A percentile compares a stretch with the other conserved stretches of the same genome.
Conservation (phyloP, 2,113 vertebrate species). For the Pao palembangensis region DNA sequence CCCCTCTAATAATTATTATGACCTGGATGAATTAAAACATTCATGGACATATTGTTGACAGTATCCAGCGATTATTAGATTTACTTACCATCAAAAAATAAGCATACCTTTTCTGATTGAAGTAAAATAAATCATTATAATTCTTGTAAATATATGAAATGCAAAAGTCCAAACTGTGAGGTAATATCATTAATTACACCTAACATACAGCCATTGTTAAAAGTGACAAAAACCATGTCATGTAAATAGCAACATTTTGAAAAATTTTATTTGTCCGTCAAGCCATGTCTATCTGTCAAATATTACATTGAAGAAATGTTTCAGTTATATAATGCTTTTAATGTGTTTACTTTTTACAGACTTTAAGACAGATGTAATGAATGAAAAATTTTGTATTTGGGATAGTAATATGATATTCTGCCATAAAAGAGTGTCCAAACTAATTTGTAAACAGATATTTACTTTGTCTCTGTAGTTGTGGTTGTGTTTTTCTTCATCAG, state of each 20-base stretch:
- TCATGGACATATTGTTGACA: no score
- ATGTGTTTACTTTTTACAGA: slow-evolving; percentile 58
- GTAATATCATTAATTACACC: slow-evolving; percentile 38
- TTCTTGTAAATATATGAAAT: slow-evolving; percentile 42
- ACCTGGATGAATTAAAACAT: no score
- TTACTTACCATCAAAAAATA: not conserved
- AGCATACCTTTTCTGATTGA: not conserved
- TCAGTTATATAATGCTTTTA: slow-evolving; percentile 58
- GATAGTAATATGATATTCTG: slow-evolving; percentile 46
- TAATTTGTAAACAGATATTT: slow-evolving; percentile 39
- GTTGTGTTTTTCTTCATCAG: slow-evolving; percentile 47
- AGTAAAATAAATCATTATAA: slow-evolving; percentile 7
- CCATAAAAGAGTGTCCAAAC: slow-evolving; percentile 41
- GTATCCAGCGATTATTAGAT: no score
- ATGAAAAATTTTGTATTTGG: slow-evolving; percentile 47
- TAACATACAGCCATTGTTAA: slow-evolving; percentile 7
- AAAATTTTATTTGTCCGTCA: slow-evolving; percentile 53
- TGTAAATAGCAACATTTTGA: slow-evolving; percentile 69
- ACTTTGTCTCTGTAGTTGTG: slow-evolving; percentile 36
- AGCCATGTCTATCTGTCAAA: slow-evolving; percentile 20
- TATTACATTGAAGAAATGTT: slow-evolving; percentile 48
- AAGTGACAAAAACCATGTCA: slow-evolving; percentile 56
- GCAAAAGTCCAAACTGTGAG: slow-evolving; percentile 49
- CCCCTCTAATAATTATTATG: no score
- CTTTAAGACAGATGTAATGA: slow-evolving; percentile 19